phyloP scores from a whole-genome alignment of 2,113 vertebrate genomes.

The Mastomys coucha region DNA sequence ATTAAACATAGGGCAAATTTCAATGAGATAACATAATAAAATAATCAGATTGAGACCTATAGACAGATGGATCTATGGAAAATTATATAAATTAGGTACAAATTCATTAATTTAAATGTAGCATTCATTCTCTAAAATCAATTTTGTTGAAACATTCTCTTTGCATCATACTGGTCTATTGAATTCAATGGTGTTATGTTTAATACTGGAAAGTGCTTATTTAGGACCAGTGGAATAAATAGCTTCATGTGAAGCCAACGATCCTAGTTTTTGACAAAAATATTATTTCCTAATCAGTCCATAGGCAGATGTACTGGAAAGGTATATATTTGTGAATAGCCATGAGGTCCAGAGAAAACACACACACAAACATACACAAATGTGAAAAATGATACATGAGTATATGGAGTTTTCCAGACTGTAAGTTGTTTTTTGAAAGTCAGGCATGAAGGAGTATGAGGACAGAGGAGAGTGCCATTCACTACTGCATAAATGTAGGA shows the following conservation, averaged over 20 bases:
- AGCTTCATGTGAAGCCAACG: neutral
- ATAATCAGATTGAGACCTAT: neutral
- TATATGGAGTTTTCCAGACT: neutral
- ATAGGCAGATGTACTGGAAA: neutral
- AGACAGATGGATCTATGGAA: neutral
- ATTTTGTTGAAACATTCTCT: neutral
- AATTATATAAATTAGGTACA: neutral
- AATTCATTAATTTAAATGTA: neutral
- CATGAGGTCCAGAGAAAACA: neutral
- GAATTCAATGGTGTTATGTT: neutral
- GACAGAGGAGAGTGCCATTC: too few species aligned
- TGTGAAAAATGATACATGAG: neutral
- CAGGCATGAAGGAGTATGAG: neutral
- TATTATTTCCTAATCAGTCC: neutral
- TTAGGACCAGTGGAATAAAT: neutral
- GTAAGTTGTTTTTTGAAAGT: too few species aligned
- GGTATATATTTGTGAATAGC: neutral
- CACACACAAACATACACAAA: neutral
- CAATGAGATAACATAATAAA: neutral
- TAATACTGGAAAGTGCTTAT: neutral
- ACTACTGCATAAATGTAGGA: too few species aligned
- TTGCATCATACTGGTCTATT: neutral
- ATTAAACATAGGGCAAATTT: neutral
- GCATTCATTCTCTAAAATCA: fast-evolving
- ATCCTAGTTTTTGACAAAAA: too few species aligned